Percentiles rank a stretch among this genome's conserved stretches.
These are phyloP conservation scores for Eumaeus atala DNA, from an alignment of 1,140 invertebrate species.

Conservation along the genomic window DNA sequence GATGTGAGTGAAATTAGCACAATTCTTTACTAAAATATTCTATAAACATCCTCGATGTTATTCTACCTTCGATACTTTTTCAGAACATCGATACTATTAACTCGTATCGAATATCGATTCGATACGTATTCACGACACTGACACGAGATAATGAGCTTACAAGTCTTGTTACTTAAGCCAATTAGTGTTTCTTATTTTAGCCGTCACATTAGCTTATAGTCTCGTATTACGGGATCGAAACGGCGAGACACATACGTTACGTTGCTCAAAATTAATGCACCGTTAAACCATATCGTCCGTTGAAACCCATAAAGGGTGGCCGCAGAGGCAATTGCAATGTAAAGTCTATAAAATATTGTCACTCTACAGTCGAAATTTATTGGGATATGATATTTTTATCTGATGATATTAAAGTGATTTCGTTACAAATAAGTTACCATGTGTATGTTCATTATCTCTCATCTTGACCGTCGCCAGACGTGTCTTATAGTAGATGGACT, in stretches of 20 bases:
- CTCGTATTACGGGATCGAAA: conserved; percentile 36
- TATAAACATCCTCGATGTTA: too few relatives aligned
- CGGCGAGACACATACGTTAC: conserved; percentile 56
- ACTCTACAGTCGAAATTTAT: conserved; percentile 25
- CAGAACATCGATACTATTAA: too few relatives aligned
- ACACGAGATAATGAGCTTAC: neutral
- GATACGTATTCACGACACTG: neutral
- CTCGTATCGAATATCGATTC: too few relatives aligned
- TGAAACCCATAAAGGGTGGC: conserved; percentile 22
- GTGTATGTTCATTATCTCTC: too few relatives aligned
- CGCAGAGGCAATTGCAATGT: conserved; percentile 26
- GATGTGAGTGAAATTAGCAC: too few relatives aligned
- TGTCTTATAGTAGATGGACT: too few relatives aligned
- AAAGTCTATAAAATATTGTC: conserved; percentile 28
- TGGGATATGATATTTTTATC: conserved; percentile 11
- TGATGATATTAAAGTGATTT: too few relatives aligned
- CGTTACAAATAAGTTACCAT: too few relatives aligned
- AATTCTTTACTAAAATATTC: too few relatives aligned
- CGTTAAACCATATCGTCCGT: conserved; percentile 14
- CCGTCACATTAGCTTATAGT: neutral
- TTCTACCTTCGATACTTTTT: too few relatives aligned
- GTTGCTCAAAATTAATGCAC: conserved; percentile 29
- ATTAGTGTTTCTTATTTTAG: conserved; percentile 13
- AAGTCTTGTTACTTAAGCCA: conserved; percentile 11
- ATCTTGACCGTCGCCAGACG: too few relatives aligned